Base-by-base conservation (phyloP, 2,113 vertebrate genomes). In the Gopherus flavomarginatus region DNA sequence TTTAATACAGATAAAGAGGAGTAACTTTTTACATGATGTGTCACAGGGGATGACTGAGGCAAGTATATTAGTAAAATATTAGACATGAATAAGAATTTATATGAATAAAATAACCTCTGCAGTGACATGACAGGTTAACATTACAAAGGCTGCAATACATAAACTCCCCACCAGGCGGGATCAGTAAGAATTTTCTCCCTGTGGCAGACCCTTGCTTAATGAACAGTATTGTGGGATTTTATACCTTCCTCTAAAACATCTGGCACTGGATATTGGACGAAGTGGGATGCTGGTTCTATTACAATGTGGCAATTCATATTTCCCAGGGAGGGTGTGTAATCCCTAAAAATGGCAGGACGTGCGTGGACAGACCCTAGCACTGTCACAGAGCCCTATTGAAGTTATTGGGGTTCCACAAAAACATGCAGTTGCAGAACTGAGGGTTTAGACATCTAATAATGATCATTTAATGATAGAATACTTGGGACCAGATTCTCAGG, bases 331-430 rank as follows among this genome's bases (percentile, higher is more conserved):
- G 3, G 1, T 35, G 8, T 65, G 8, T 89, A 53, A 78, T 85
- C 22, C 50, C 56, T 9, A 44, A 72, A 49, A 87, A 2, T 16
- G 54, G 38, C 50, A 65, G 4, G 4, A 35, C 84, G 11, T 52
- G 53, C 78, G 72, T 75, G 38, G 31, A 8, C 10, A 6, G 89
- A 81, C 47, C 27, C 35, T 81, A 44, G 52, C 69, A 81, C 52
- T 62, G 92, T 96, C 92, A 79, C 31, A 90, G 9, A 5, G 2
- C 77, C 83, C 59, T 5, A 47, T 27, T 57, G 77, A 77, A 87
- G 13, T 83, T 14, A 54, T 1, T 6, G 27, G 12, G 3, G 2
- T 79, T 72, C 5, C 0, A 0, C 6, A 1, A 44, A 52, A 84
- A 24, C n/a, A 2, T 87, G 82, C 17, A 53, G 11, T 77, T 86